Conservation (phyloP, 2,797 vertebrate species). For the Eospalax fontanierii region DNA sequence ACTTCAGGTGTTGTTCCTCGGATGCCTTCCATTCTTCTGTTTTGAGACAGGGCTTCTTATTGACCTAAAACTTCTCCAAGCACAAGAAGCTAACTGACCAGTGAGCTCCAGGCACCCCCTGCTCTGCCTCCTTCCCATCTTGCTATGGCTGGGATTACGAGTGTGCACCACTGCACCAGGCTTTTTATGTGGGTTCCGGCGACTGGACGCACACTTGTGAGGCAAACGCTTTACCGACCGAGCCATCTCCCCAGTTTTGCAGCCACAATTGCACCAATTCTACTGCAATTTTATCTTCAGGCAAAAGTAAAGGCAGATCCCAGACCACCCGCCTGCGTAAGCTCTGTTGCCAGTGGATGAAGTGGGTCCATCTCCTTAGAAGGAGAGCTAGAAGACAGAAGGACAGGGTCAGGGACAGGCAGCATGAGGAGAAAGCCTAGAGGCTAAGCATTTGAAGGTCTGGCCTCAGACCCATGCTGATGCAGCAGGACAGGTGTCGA, state of each 20-base stretch:
- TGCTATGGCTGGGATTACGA: background rate
- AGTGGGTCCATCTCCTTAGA: background rate
- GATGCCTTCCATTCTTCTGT: background rate
- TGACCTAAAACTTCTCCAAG: background rate
- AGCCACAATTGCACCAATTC: background rate
- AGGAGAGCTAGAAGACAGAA: background rate
- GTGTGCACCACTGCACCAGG: background rate
- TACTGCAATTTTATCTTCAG: conserved; percentile 6
- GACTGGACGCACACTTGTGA: background rate
- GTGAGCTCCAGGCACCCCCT: background rate
- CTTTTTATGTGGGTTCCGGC: background rate
- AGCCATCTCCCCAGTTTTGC: background rate
- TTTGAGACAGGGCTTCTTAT: background rate
- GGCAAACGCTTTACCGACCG: background rate
- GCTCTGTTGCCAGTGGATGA: background rate
- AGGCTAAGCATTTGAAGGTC: background rate
- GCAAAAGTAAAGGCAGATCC: background rate
- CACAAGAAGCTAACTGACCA: background rate
- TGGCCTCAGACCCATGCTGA: background rate
- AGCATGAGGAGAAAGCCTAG: background rate
- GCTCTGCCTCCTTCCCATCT: background rate
- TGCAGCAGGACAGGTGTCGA: background rate
- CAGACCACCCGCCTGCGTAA: background rate
- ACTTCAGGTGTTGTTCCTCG: background rate
- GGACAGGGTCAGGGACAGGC: background rate